Percentiles rank a stretch among this genome's conserved stretches.
Evolutionary conservation across 1,140 invertebrate species (phyloP).

Genomic region (Steinernema khuongi): DNA sequence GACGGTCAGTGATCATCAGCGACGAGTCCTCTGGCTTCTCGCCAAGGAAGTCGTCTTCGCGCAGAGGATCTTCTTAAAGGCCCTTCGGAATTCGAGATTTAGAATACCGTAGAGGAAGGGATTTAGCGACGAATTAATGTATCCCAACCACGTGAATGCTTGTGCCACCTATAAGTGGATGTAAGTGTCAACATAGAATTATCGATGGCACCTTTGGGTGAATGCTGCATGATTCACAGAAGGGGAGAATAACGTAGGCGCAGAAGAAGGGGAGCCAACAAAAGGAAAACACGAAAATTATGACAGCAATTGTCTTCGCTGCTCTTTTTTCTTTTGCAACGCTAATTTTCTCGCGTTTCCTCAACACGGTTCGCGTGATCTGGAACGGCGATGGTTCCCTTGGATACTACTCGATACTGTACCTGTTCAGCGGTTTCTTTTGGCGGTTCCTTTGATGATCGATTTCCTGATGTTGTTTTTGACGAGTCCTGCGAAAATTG

Average conservation of each 20-base stretch:
- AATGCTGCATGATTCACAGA: constrained; percentile 61
- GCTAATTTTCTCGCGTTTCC: constrained; percentile 56
- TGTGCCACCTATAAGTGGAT: constrained; percentile 45
- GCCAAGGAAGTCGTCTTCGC: constrained; percentile 39
- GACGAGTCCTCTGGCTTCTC: neutral
- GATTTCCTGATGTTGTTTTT: constrained; percentile 17
- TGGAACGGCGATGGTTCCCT: neutral
- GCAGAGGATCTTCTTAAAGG: constrained; percentile 57
- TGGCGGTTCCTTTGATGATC: neutral
- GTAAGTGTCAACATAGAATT: neutral
- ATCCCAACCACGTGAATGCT: constrained; percentile 58
- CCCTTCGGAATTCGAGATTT: constrained; percentile 55
- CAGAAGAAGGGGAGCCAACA: constrained; percentile 69
- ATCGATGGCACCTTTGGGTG: constrained; percentile 50
- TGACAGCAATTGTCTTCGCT: constrained; percentile 67
- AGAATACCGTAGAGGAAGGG: constrained; percentile 54
- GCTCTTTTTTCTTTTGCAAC: constrained; percentile 66
- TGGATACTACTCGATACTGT: neutral
- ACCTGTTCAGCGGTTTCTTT: neutral
- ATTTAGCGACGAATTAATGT: constrained; percentile 54
- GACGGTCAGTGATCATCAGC: no score
- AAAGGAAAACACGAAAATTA: constrained; percentile 67
- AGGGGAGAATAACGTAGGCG: constrained; percentile 66
- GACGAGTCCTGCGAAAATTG: neutral
- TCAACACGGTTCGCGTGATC: constrained; percentile 46